Evolutionary conservation across 1,140 invertebrate genomes (phyloP), one percentile per base, ranked within the genome.

Genomic region (Phortica variegata): DNA sequence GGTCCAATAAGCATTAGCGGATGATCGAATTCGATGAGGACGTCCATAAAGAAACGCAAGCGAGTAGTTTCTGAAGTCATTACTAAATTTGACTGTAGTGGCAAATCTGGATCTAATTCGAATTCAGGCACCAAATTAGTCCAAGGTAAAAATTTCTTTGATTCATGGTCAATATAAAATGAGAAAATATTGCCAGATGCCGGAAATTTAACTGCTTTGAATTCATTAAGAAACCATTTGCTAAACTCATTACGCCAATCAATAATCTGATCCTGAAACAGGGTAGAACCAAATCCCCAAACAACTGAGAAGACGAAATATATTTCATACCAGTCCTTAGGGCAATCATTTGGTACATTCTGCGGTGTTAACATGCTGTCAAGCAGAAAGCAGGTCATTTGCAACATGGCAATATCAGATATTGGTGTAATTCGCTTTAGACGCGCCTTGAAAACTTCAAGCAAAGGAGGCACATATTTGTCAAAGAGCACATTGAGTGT

Each of bases 241-340:
- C 86, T 91, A 73, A 97, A 97, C 63, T 97, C 93, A 49, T 88
- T 87, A 37, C 93, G 83, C 85, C 93, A 92, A 76, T 96, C 93
- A 1, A 85, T 79, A 4, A 89, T 76, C 74, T 90, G 91, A 80
- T 96, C 93, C 81, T 93, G 90, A 72, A 90, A 95, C 40, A 91
- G 82, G 1, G 85, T 84, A 0, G 93, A 92, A 12, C 94, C 94
- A 75, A 97, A 97, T 1, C 92, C 90, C 94, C 94, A 97, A 13
- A 96, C 84, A 51, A 85, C 83, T 5, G 86, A 85, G 76, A 97
- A 97, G 0, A 88, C 90, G 79, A 97, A 97, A 73, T 96, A 96
- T 3, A 88, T 83, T 78, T 97, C 94, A 65, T 93, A 94, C 87
- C 87, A 89, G 74, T 97, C 94, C 66, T 93, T 95, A 0, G 91